These are phyloP conservation scores for Poeciliopsis infans DNA, from an alignment of 2,797 vertebrate genomes.

Conservation along the genomic window DNA sequence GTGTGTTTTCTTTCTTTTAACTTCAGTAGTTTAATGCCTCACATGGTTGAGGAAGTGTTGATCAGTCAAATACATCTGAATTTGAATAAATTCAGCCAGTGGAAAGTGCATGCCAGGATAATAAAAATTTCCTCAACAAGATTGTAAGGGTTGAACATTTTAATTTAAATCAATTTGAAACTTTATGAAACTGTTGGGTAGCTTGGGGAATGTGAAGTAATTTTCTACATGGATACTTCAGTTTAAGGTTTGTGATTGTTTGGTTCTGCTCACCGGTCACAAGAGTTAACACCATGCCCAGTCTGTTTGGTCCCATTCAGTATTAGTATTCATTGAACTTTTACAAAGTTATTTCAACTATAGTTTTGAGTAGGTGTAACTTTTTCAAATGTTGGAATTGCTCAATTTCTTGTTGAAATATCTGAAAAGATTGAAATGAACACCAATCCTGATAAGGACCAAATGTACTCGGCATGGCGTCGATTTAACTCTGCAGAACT, in stretches of 20 bases:
- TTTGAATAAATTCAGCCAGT: not conserved
- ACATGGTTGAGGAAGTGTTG: not conserved
- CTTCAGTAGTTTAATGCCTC: not conserved
- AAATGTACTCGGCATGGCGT: too few relatives aligned
- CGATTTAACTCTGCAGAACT: too few relatives aligned
- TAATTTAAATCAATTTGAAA: not conserved
- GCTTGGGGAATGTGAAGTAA: not conserved
- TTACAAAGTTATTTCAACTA: too few relatives aligned
- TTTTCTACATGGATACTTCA: not conserved
- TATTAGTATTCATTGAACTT: too few relatives aligned
- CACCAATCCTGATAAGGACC: too few relatives aligned
- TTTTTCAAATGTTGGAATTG: too few relatives aligned
- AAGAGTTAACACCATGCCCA: too few relatives aligned
- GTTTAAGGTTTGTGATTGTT: not conserved
- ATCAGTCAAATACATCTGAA: not conserved
- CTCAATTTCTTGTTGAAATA: too few relatives aligned
- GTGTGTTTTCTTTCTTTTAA: not conserved
- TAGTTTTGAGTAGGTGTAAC: too few relatives aligned
- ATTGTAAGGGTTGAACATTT: not conserved
- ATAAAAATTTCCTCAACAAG: not conserved
- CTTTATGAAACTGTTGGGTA: not conserved
- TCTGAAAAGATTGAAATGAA: too few relatives aligned
- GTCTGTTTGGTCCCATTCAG: too few relatives aligned
- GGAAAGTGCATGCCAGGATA: not conserved
- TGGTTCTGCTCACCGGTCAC: not conserved